Percentiles rank a stretch among this genome's conserved stretches.
phyloP scores from a whole-genome alignment of 2,113 vertebrate species.

The Apus apus region DNA sequence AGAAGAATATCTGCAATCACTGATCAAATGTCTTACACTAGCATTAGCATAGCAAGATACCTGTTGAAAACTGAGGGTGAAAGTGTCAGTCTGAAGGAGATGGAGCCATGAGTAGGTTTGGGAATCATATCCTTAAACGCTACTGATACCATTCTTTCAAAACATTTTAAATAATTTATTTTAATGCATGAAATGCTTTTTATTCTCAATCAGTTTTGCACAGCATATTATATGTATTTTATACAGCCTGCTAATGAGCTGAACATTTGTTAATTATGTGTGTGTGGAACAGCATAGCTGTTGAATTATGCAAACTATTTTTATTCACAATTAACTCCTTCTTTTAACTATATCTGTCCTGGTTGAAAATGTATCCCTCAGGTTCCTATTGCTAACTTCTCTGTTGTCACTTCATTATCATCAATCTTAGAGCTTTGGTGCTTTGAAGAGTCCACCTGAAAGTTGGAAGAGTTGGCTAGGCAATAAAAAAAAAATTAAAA shows the following conservation, averaged over 20 bases:
- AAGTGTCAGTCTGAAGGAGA: background rate
- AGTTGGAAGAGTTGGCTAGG: background rate
- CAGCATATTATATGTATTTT: constrained; percentile 62
- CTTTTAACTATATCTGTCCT: constrained; percentile 29
- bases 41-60: background rate
- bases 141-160: background rate
- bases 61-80: background rate
- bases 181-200: constrained; percentile 45
- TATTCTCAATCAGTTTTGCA: constrained; percentile 59
- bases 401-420: background rate
- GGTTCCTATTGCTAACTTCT: background rate
- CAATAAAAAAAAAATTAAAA: background rate
- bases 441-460: background rate
- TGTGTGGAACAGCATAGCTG: constrained; percentile 45
- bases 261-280: constrained; percentile 65
- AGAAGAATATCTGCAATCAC: background rate
- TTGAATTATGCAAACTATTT: constrained; percentile 66
- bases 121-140: background rate
- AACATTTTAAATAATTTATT: constrained; percentile 55
- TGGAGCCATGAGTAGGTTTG: background rate
- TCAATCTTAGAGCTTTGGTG: background rate
- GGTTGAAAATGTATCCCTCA: background rate
- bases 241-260: constrained; percentile 66
- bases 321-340: background rate
- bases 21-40: rapidly evolving